Base-by-base conservation (phyloP, 1,140 invertebrate genomes). In the Probaryconus sp. region DNA sequence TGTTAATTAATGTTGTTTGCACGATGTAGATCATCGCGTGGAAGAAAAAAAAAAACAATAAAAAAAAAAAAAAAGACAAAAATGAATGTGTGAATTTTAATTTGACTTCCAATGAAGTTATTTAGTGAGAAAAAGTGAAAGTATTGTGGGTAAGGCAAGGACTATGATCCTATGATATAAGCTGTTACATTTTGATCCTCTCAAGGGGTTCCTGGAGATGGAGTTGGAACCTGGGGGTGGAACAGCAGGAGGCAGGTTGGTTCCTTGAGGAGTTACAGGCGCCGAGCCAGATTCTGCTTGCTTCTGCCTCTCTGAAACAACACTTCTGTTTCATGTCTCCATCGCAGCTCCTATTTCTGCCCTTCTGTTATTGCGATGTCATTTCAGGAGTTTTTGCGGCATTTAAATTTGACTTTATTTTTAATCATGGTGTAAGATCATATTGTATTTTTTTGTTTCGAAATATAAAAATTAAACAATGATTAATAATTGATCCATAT, bases 181-280 rank as follows among this genome's bases (percentile, higher is more conserved):
- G 83, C 83, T 86, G 89, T 91, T 92, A 92, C 93, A 94, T 90
- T 94, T 94, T 76, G 93, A 94, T 91, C 93, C 92, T 88, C 93
- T 90, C 63, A 94, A 90, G 75, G 92, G 92, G 86, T 92, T 93
- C 82, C 92, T 89, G 61, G 90, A 91, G 88, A 92, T 91, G 68
- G 70, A 73, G 61, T 5, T 73, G 56, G 70, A 73, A 81, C 81
- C 86, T 83, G 86, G 84, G 83, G 83, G 84, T 83, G 82, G 86
- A 85, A 85, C 83, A 71, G 80, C 84, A 82, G 85, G 81, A 87
- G 86, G 80, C 81, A 85, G 82, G 76, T 85, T 87, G 82, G 82
- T 85, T 79, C 77, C 83, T 78, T 88, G 85, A 81, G 85, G 85
- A 79, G 83, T 87, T 76, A 84, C 86, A 74, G 85, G 86, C 79